These are phyloP conservation scores for Microctonus aethiopoides DNA, from an alignment of 2,888 invertebrate genomes.

Conservation along the genomic window DNA sequence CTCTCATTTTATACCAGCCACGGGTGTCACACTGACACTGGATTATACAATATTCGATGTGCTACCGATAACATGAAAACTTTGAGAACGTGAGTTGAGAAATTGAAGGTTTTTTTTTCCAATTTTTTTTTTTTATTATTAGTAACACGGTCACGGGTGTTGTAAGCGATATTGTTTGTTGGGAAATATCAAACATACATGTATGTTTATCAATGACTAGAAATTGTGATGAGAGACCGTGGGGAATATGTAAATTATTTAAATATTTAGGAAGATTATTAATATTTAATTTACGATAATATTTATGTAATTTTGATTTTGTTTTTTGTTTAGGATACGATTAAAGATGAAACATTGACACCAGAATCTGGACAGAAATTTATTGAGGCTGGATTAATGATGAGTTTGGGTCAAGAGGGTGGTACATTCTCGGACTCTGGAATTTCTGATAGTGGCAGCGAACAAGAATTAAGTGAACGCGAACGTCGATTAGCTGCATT, in stretches of 20 bases:
- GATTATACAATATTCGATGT: constrained; percentile 60
- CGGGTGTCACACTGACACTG: constrained; percentile 52
- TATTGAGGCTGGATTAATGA: constrained; percentile 49
- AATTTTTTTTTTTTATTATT: not conserved
- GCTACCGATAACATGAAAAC: constrained; percentile 30
- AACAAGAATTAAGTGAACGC: constrained; percentile 75
- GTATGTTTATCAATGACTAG: not conserved
- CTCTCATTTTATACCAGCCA: constrained; percentile 34
- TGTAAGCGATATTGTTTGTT: constrained; percentile 2
- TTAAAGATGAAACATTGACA: constrained; percentile 44
- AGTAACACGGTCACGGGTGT: not conserved
- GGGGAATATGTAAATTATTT: not conserved
- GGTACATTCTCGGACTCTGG: constrained; percentile 83
- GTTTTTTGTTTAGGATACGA: constrained; percentile 46
- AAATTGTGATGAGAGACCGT: not conserved
- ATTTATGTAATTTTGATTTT: not conserved
- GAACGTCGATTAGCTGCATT: constrained; percentile 77
- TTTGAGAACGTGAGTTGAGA: constrained; percentile 17
- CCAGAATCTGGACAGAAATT: constrained; percentile 49
- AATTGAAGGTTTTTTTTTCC: constrained; percentile 1
- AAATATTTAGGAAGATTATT: not conserved
- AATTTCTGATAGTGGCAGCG: constrained; percentile 82
- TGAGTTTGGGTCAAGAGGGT: constrained; percentile 65
- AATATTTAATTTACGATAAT: not conserved
- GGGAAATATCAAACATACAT: not conserved